Evolutionary conservation across 2,797 vertebrate genomes (phyloP).

Genomic region (Thripadectes ignobilis): DNA sequence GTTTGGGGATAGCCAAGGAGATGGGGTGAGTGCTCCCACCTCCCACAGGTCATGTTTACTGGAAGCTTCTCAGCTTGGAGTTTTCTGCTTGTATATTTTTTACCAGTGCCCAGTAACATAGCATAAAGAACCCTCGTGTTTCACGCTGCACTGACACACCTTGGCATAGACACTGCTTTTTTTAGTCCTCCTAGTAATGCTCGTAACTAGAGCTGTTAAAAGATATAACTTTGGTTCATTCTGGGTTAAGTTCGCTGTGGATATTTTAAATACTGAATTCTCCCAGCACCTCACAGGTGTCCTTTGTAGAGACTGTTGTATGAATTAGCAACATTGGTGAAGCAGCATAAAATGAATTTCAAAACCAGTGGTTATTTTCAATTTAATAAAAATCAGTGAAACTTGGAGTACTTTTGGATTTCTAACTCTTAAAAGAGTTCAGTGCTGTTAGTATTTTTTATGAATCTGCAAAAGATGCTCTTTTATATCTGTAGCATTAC

Average conservation of each 20-base stretch:
- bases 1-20: background rate
- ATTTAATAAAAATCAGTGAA: background rate
- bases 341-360: background rate
- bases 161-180: background rate
- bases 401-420: background rate
- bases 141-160: background rate
- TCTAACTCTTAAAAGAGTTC: background rate
- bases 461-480: background rate
- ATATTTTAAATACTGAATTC: background rate
- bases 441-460: background rate
- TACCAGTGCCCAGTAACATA: background rate
- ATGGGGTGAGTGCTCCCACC: background rate
- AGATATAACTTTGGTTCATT: background rate
- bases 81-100: background rate
- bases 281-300: background rate
- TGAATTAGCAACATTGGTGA: background rate
- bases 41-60: background rate
- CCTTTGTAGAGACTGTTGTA: background rate
- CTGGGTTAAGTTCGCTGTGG: background rate
- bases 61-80: background rate
- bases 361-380: background rate
- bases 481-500: background rate
- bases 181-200: background rate
- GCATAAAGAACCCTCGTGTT: background rate
- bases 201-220: background rate